Conservation (phyloP, 92 coral and sea anemone species). For the Pocillopora meandrina region DNA sequence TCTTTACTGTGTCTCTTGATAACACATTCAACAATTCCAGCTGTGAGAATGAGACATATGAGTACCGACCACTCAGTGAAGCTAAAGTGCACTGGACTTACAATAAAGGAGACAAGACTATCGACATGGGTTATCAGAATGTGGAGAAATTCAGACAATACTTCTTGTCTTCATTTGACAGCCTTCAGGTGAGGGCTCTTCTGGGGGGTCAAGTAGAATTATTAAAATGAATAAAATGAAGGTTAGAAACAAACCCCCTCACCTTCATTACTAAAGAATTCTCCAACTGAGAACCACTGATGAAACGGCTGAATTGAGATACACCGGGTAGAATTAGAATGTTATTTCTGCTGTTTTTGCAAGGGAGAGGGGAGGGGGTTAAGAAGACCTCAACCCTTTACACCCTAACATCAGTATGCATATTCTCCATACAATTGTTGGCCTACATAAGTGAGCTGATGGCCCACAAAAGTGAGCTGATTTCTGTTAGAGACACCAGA, state of each 20-base stretch:
- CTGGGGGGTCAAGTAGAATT: neutral
- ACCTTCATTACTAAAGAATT: too few relatives aligned
- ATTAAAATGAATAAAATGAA: neutral
- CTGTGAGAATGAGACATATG: conserved; percentile 78
- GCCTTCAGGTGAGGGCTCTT: neutral
- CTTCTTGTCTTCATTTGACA: conserved; percentile 43
- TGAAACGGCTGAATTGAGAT: neutral
- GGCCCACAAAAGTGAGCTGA: too few relatives aligned
- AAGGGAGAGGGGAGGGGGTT: neutral
- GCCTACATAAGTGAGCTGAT: too few relatives aligned
- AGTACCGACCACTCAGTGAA: conserved; percentile 86
- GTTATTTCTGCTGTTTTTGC: neutral
- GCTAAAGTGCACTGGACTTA: conserved; percentile 94
- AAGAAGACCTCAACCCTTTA: too few relatives aligned
- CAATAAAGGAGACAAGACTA: conserved; percentile 85
- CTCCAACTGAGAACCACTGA: too few relatives aligned
- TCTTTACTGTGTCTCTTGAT: conserved; percentile 80
- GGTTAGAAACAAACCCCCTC: neutral
- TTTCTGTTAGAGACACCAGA: too few relatives aligned
- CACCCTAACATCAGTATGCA: too few relatives aligned
- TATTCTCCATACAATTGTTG: too few relatives aligned
- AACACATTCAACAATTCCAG: conserved; percentile 76
- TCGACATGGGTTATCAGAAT: conserved; percentile 92
- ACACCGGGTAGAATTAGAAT: too few relatives aligned
- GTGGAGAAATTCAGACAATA: conserved; percentile 61